Evolutionary conservation across 2,797 vertebrate genomes (phyloP).

Genomic region (Xenops minutus): DNA sequence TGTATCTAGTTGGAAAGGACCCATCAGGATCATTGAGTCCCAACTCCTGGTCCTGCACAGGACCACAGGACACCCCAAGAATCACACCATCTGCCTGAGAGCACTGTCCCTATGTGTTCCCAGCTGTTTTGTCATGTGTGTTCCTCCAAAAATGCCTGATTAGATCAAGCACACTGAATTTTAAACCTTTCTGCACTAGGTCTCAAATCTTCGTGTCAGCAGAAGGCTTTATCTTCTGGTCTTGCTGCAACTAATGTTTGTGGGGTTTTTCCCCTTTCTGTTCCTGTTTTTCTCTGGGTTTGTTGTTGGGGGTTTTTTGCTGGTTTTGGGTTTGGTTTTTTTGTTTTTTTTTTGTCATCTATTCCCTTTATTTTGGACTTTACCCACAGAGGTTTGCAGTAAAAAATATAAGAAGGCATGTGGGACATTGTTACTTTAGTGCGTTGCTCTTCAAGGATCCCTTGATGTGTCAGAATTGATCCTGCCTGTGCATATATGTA

Average conservation of each 20-base stretch:
- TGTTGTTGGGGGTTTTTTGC: background rate
- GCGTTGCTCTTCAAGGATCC: background rate
- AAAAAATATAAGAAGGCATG: background rate
- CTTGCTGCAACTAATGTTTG: background rate
- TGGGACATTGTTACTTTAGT: background rate
- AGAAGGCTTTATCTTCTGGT: background rate
- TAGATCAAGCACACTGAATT: background rate
- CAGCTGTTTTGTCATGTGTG: background rate
- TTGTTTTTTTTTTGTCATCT: background rate
- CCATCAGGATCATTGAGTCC: background rate
- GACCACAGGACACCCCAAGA: background rate
- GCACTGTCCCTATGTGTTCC: background rate
- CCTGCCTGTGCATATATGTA: fast-evolving
- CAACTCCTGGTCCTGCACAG: background rate
- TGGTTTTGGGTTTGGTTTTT: background rate
- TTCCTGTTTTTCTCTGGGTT: background rate
- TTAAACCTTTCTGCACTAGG: background rate
- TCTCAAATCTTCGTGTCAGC: background rate
- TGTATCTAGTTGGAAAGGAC: background rate
- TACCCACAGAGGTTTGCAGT: background rate
- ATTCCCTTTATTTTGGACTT: background rate
- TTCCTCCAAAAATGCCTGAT: background rate
- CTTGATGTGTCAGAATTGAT: background rate
- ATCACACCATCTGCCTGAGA: background rate
- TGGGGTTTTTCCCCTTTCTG: background rate